phyloP scores from a whole-genome alignment of 2,113 vertebrate genomes.

The Ctenodactylus gundi region DNA sequence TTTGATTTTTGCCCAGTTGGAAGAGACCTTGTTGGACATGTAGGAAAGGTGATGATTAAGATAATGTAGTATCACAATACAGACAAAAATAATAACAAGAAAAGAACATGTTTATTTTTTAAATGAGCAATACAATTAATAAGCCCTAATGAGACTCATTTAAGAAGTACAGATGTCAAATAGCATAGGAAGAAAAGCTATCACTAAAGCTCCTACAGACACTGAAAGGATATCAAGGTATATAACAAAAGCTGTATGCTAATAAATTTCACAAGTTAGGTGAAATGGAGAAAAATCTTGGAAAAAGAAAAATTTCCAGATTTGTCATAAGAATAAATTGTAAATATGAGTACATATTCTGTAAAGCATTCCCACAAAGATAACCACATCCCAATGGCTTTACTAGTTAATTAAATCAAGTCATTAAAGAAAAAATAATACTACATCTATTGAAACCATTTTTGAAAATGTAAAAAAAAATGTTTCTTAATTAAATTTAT shows the following conservation, averaged over 20 bases:
- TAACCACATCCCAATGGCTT: neutral
- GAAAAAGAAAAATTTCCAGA: neutral
- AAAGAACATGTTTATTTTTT: neutral
- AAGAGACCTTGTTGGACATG: neutral
- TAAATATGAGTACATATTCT: neutral
- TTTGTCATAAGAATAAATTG: neutral
- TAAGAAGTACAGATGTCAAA: neutral
- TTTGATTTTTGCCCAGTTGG: neutral
- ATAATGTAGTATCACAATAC: neutral
- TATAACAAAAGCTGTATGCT: neutral
- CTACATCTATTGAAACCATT: constrained; percentile 1
- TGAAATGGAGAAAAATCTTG: neutral
- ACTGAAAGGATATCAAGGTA: neutral
- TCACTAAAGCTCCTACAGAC: neutral
- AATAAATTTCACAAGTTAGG: neutral
- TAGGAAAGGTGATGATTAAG: neutral
- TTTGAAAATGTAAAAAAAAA: neutral
- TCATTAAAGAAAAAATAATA: neutral
- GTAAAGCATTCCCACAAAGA: neutral
- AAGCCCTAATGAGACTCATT: neutral
- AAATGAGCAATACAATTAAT: neutral
- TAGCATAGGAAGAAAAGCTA: neutral
- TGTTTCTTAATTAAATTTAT: neutral
- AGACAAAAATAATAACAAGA: neutral
- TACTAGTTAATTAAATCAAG: neutral